Percentiles rank a stretch among this genome's conserved stretches.
Conservation (phyloP, 2,113 vertebrate genomes). For the Panthera tigris region DNA sequence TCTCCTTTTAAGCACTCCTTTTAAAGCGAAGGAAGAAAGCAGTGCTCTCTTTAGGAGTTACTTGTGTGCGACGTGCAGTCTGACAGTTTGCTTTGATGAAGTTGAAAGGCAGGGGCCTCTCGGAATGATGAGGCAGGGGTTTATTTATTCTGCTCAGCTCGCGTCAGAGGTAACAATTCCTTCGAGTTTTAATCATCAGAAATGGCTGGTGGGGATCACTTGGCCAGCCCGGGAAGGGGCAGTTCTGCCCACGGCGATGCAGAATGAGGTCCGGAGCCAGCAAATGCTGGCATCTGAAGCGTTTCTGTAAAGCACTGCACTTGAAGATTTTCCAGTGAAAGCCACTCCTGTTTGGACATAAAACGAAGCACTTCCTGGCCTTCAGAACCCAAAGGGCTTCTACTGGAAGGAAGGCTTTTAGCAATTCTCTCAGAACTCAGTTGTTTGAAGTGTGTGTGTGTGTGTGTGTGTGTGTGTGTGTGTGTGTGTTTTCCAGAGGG, state of each 20-base stretch:
- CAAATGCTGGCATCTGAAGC: background rate
- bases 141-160: background rate
- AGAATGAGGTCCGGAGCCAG: background rate
- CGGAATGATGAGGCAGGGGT: background rate
- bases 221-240: background rate
- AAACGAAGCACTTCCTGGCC: background rate
- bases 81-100: constrained; percentile 25
- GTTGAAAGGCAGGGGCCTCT: constrained; percentile 5
- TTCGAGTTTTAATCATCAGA: background rate
- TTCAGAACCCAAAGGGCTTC: constrained; percentile 33
- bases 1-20: constrained; percentile 3
- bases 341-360: background rate
- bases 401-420: constrained; percentile 46
- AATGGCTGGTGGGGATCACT: background rate
- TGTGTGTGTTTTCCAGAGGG: background rate
- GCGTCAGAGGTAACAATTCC: background rate
- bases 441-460: constrained; percentile 12
- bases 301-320: background rate
- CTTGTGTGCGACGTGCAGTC: background rate
- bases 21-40: background rate
- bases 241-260: background rate
- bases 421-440: constrained; percentile 23
- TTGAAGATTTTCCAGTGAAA: constrained; percentile 13
- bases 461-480: background rate
- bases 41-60: background rate